Conservation (phyloP, 2,888 invertebrate genomes). For the Parascotia fuliginaria region DNA sequence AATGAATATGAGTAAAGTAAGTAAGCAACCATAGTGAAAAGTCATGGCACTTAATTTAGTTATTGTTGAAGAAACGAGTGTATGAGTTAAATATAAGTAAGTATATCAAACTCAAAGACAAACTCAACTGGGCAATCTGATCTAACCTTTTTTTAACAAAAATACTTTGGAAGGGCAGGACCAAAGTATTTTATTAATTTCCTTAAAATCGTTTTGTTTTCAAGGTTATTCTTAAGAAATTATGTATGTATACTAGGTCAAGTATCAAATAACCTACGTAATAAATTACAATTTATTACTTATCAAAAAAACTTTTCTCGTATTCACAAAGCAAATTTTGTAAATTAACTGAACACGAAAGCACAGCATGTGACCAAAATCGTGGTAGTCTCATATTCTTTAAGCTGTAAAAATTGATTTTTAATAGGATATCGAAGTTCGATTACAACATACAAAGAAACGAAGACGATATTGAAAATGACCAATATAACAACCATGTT, state of each 20-base stretch:
- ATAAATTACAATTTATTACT: constrained; percentile 1
- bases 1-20: not conserved
- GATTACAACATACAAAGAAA: constrained; percentile 3
- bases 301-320: not conserved
- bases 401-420: constrained; percentile 19
- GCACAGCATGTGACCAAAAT: constrained; percentile 4
- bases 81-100: too few relatives aligned
- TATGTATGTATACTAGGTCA: not conserved
- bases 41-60: too few relatives aligned
- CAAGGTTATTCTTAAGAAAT: not conserved
- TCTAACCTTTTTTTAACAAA: too few relatives aligned
- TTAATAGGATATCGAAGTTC: constrained; percentile 15
- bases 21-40: not conserved
- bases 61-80: too few relatives aligned
- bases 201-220: not conserved
- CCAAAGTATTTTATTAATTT: too few relatives aligned
- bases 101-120: too few relatives aligned
- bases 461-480: not conserved
- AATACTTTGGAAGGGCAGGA: too few relatives aligned
- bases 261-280: too few relatives aligned
- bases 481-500: not conserved
- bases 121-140: too few relatives aligned
- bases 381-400: constrained; percentile 10
- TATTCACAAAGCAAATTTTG: not conserved
- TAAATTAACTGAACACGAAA: constrained; percentile 7